Conservation (phyloP, 2,113 vertebrate genomes). For the Python bivittatus region DNA sequence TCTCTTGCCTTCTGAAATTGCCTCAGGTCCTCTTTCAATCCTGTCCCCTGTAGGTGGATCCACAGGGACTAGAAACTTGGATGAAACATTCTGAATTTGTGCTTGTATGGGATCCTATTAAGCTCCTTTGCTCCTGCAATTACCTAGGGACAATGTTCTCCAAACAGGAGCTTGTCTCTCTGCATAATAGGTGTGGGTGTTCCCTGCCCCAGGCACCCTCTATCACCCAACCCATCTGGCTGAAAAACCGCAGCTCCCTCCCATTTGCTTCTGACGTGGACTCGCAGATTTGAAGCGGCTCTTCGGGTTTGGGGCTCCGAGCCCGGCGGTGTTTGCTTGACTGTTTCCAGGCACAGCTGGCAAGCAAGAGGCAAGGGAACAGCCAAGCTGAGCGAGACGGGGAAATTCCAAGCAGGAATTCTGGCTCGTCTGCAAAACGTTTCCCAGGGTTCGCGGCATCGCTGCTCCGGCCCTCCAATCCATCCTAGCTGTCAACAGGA, state of each 20-base stretch:
- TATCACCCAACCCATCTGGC: background rate
- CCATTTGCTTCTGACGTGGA: background rate
- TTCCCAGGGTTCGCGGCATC: too few species aligned
- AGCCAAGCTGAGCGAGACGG: background rate
- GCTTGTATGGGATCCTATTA: too few species aligned
- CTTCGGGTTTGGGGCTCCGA: background rate
- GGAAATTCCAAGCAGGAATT: background rate
- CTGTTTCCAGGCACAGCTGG: background rate
- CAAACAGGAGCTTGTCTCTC: background rate
- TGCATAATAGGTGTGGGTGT: background rate
- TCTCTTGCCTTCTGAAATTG: background rate
- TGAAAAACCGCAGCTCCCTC: background rate
- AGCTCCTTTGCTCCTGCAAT: background rate
- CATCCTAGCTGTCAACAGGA: background rate
- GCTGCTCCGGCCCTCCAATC: background rate
- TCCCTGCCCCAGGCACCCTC: background rate
- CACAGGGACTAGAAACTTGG: background rate
- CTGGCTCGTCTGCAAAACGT: background rate
- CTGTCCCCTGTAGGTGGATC: background rate
- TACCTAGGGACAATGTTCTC: background rate
- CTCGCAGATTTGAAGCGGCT: background rate
- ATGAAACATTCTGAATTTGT: too few species aligned
- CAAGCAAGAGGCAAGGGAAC: background rate
- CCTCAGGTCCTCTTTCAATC: background rate
- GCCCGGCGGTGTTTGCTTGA: background rate